Conservation (phyloP, 2,113 vertebrate genomes). For the Eptesicus fuscus region DNA sequence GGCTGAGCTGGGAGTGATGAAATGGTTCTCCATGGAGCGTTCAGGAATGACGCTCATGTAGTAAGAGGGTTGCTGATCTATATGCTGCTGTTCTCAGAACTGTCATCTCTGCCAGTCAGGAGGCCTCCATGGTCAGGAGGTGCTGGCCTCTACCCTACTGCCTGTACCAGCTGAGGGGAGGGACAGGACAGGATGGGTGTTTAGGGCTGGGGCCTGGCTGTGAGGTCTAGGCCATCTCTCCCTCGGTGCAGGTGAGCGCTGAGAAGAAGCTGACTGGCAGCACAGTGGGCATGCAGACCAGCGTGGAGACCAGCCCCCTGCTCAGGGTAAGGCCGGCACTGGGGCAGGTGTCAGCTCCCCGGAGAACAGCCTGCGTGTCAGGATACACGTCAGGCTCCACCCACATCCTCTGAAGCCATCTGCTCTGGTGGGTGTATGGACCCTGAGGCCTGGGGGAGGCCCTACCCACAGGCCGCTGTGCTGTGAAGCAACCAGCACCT, state of each 20-base stretch:
- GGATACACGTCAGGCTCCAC: rapidly evolving
- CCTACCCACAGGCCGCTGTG: not conserved
- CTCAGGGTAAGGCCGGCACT: conserved; percentile 84
- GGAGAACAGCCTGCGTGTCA: not conserved
- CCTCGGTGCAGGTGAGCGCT: conserved; percentile 84
- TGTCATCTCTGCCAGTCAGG: not conserved
- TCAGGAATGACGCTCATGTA: not conserved
- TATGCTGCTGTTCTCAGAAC: not conserved
- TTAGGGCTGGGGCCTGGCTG: not conserved
- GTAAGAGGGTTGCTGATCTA: not conserved
- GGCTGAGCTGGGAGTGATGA: not conserved
- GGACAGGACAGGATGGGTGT: not conserved
- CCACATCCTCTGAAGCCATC: not conserved
- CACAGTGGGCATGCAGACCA: conserved; percentile 94
- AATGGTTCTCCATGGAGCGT: too few species aligned
- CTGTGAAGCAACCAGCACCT: rapidly evolving
- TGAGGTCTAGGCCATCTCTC: not conserved
- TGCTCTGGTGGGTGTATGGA: too few species aligned
- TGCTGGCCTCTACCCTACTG: not conserved
- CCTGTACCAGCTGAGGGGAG: not conserved
- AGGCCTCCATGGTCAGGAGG: not conserved
- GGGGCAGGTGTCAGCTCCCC: rapidly evolving
- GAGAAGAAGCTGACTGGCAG: conserved; percentile 90
- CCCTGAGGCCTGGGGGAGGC: not conserved
- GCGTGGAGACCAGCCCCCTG: conserved; percentile 91